Conservation (phyloP, 1,140 invertebrate species). For the Aphelinus certus region DNA sequence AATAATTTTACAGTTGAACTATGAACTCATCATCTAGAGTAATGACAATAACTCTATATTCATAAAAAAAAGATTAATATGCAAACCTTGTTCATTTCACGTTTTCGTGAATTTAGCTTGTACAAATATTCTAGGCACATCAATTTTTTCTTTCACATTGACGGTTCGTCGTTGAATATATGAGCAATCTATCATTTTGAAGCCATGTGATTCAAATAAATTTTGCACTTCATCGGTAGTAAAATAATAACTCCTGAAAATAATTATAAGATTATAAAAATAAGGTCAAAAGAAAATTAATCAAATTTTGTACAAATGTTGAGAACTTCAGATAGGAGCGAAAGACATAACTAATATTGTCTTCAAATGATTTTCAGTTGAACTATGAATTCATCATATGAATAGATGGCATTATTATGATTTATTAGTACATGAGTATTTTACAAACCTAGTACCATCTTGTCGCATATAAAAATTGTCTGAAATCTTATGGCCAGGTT, state of each 20-base stretch:
- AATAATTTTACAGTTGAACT: slow-evolving; percentile 58
- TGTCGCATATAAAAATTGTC: slow-evolving; percentile 97
- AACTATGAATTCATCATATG: slow-evolving; percentile 61
- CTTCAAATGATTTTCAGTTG: slow-evolving; percentile 56
- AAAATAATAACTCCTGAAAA: slow-evolving; percentile 84
- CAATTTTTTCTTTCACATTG: slow-evolving; percentile 90
- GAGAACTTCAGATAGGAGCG: slow-evolving; percentile 61
- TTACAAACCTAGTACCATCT: slow-evolving; percentile 89
- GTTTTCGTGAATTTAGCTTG: slow-evolving; percentile 86
- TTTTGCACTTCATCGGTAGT: slow-evolving; percentile 73
- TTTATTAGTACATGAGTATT: background rate
- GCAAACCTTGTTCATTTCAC: slow-evolving; percentile 38
- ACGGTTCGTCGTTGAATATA: slow-evolving; percentile 89
- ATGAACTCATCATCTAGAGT: slow-evolving; percentile 56
- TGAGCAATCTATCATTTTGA: slow-evolving; percentile 72
- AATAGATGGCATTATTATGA: slow-evolving; percentile 1
- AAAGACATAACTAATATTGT: slow-evolving; percentile 54
- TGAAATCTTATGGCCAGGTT: slow-evolving; percentile 89
- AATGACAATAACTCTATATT: slow-evolving; percentile 5
- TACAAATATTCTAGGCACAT: slow-evolving; percentile 90
- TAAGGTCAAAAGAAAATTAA: background rate
- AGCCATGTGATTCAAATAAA: slow-evolving; percentile 75
- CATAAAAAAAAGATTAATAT: slow-evolving; percentile 6
- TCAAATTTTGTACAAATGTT: too few relatives aligned
- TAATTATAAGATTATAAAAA: background rate